phyloP scores from a whole-genome alignment of 2,797 vertebrate species.

The Lutjanus campechanus region DNA sequence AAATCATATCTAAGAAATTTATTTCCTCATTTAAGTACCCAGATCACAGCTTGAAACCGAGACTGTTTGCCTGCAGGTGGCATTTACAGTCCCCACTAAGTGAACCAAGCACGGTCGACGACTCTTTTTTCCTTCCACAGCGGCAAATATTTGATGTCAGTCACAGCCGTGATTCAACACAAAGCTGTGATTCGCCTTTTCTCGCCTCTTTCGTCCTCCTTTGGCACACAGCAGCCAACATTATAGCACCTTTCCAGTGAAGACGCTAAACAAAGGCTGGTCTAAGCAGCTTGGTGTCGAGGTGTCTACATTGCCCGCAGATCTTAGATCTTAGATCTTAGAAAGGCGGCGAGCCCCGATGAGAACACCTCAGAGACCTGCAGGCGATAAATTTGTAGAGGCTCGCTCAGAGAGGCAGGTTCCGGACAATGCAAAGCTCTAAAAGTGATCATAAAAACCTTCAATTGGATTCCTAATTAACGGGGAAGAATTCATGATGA shows the following conservation, averaged over 20 bases:
- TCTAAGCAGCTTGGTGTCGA: background rate
- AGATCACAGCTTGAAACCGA: background rate
- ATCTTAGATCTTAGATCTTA: background rate
- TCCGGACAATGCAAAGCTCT: background rate
- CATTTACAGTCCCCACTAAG: background rate
- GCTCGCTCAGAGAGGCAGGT: background rate
- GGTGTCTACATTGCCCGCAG: background rate
- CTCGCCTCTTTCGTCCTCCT: background rate
- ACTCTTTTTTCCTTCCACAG: background rate
- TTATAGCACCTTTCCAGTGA: background rate
- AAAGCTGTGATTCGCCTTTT: constrained; percentile 5
- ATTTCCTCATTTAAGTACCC: too few species aligned
- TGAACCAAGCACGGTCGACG: background rate
- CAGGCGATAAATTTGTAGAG: background rate
- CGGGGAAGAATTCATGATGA: background rate
- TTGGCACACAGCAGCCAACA: background rate
- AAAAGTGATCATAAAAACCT: constrained; percentile 1
- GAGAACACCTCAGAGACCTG: background rate
- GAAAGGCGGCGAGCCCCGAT: background rate
- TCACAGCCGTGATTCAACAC: constrained; percentile 13
- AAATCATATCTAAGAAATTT: too few species aligned
- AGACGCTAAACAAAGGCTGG: background rate
- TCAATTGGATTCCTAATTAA: background rate
- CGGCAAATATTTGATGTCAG: constrained; percentile 15
- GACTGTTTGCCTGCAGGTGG: too few species aligned